Base-by-base conservation (phyloP, 2,797 vertebrate genomes). In the Leptodactylus fallax region DNA sequence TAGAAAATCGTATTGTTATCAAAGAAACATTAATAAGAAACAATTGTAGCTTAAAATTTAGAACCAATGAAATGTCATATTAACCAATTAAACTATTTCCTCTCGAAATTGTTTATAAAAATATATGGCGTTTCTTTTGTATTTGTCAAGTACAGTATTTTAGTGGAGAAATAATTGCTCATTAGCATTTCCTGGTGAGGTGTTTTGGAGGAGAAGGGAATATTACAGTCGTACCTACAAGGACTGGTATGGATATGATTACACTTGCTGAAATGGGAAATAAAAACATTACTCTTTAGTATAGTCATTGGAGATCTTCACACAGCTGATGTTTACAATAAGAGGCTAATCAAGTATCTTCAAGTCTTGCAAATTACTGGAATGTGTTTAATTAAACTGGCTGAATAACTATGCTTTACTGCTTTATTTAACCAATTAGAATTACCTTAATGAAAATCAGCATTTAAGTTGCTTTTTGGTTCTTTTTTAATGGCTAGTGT, bases 341-440 rank as follows among this genome's bases (percentile, higher is more conserved):
- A 76, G 69, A 85, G 36, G 7, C 71, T 61, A 60, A 85, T 85
- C 71, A 85, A 77, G 71, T 77, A 77, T 63, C 82, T 84, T 16
- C 58, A 61, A 77, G 27, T 63, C 72, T 60, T 77, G 83, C 72
- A 85, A 85, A 77, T 85, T 77, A 85, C 71, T 85, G 45, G 60
- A 63, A 77, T 12, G 58, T 78, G 83, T 78, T 85, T 78, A 85
- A 77, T 85, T 85, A 85, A 85, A 63, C 60, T 77, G 83, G 83
- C 56, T 85, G 83, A 85, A 77, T 61, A 78, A 65, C 72, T 25
- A 85, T 85, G 72, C 83, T 78, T 78, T 76, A 77, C 55, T 85
- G 27, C 45, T 78, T 85, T 85, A 85, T 85, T 85, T 78, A 85
- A 77, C 83, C 71, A 77, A 77, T 85, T 85, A 78, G 49, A 77